phyloP scores from a whole-genome alignment of 2,888 invertebrate genomes.

The Melieria crassipennis region DNA sequence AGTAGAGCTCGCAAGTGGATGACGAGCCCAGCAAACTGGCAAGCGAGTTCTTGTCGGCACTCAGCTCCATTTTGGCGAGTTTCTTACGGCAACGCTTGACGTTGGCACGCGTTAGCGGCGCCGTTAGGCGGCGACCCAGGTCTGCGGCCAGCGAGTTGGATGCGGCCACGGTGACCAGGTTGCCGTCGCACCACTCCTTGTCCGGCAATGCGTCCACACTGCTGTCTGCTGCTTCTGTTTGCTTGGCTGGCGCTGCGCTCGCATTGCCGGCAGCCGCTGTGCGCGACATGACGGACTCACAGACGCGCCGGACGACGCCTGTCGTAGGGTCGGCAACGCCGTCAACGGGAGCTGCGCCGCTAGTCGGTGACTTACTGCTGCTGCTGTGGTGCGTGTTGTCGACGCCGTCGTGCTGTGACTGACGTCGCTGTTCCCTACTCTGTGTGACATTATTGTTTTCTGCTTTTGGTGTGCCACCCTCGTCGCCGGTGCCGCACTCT shows the following conservation, averaged over 20 bases:
- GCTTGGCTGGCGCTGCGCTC: conserved; percentile 14
- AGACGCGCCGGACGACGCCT: conserved; percentile 38
- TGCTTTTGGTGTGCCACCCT: conserved; percentile 38
- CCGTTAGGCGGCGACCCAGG: conserved; percentile 53
- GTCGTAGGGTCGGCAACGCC: conserved; percentile 30
- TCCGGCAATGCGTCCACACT: conserved; percentile 20
- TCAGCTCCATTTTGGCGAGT: conserved; percentile 45
- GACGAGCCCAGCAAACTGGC: conserved; percentile 38
- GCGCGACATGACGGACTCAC: conserved; percentile 8
- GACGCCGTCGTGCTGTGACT: conserved; percentile 14
- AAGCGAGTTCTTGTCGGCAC: conserved; percentile 30
- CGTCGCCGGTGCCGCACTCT: conserved; percentile 46
- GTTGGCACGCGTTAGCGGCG: conserved; percentile 47
- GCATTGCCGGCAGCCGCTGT: conserved; percentile 30
- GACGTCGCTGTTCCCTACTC: conserved; percentile 35
- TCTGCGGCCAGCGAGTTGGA: conserved; percentile 34
- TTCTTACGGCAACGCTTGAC: conserved; percentile 52
- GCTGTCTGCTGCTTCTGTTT: conserved; percentile 17
- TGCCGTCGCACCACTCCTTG: conserved; percentile 21
- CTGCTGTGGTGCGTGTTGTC: not conserved
- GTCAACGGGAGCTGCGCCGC: conserved; percentile 19
- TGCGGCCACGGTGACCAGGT: not conserved
- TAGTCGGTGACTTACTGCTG: conserved; percentile 14
- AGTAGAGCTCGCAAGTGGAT: conserved; percentile 43
- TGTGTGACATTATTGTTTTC: conserved; percentile 42